Evolutionary conservation across 2,888 invertebrate species (phyloP).

Genomic region (Chirona hameri): DNA sequence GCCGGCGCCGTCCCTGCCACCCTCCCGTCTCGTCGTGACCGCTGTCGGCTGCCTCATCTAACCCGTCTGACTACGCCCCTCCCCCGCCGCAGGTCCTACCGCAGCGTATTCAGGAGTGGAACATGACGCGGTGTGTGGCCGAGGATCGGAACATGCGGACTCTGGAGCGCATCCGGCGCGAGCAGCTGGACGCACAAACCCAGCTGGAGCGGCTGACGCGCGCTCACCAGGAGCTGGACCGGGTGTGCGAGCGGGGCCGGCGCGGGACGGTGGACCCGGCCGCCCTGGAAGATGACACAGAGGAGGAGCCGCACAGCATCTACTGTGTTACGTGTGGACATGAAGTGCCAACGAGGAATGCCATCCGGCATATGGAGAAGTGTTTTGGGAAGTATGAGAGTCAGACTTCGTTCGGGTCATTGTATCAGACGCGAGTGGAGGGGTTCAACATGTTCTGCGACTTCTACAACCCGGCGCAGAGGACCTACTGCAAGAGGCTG

Average conservation of each 20-base stretch:
- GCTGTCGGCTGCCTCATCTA: no score
- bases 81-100: constrained; percentile 63
- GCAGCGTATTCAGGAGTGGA: constrained; percentile 90
- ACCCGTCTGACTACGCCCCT: neutral
- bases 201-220: constrained; percentile 56
- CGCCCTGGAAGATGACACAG: constrained; percentile 57
- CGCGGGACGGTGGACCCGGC: constrained; percentile 63
- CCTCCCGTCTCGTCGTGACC: no score
- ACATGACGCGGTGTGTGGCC: constrained; percentile 75
- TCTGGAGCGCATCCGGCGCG: constrained; percentile 66
- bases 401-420: constrained; percentile 92
- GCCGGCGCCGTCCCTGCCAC: no score
- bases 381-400: constrained; percentile 97
- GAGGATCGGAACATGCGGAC: constrained; percentile 69
- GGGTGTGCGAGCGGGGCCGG: constrained; percentile 70
- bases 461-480: constrained; percentile 79
- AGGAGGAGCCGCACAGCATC: constrained; percentile 67
- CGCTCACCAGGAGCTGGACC: constrained; percentile 34
- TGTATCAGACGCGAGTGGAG: constrained; percentile 90
- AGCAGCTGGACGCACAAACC: constrained; percentile 71
- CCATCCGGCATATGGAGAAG: constrained; percentile 95
- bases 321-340: constrained; percentile 97
- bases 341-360: constrained; percentile 65
- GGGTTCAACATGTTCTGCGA: constrained; percentile 98
- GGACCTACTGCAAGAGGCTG: constrained; percentile 92